Base-by-base conservation (phyloP, 2,113 vertebrate species). In the Phaethornis superciliosus region DNA sequence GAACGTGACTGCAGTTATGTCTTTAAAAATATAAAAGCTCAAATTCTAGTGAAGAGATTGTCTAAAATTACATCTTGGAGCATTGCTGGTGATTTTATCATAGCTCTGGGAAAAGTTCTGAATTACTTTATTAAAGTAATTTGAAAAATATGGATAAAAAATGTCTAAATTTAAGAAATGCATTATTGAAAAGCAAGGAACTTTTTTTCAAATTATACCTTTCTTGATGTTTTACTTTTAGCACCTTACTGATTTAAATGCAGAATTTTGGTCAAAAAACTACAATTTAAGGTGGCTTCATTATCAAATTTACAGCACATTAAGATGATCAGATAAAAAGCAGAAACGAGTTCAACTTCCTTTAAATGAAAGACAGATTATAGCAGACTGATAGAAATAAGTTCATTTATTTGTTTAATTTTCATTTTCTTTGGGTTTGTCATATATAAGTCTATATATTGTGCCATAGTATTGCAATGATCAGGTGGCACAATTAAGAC, bases 61-160 rank as follows among this genome's bases (percentile, higher is more conserved):
- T 79, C 74, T 89, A 80, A 89, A 91, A 77, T 82, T 85, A 74
- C 35, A 63, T 71, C 89, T 94, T 60, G 52, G 76, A 85, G 85
- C 71, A 37, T 87, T 64, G 47, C 71, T 88, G 71, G 63, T 90
- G 79, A 67, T 89, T 94, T 95, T 93, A 68, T 88, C 85, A 47
- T 62, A 90, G 94, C 84, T 95, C 26, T 69, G 94, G 91, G 85
- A 89, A 19, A 95, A 83, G 26, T 83, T 80, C 44, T 81, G 79
- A 91, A 93, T 91, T 89, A 68, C 28, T 28, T 79, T 78, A 68
- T 52, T 85, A 4, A 89, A 89, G 68, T 88, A 82, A 90, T 85
- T 93, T 89, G 83, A 49, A 93, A 80, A 68, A 80, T n/a, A 67
- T 67, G 60, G 89, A 85, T 67, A 23, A 81, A 87, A 92, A 88